Conservation (phyloP, 1,140 invertebrate species). For the Drosophila tristis region DNA sequence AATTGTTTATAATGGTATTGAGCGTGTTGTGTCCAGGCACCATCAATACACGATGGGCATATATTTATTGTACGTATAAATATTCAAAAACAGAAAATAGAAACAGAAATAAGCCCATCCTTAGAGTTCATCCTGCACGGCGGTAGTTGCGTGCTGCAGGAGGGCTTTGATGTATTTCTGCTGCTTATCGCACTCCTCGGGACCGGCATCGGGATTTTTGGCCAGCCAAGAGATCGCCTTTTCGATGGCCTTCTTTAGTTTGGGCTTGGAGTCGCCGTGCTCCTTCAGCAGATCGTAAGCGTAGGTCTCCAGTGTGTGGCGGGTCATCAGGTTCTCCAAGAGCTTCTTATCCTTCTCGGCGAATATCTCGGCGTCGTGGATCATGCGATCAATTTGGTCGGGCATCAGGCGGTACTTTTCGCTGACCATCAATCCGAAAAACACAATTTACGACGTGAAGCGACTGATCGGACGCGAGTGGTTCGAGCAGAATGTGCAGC, state of each 20-base stretch:
- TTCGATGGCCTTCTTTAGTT: conserved; percentile 97
- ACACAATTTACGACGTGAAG: too few species aligned
- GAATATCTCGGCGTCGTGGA: conserved; percentile 99
- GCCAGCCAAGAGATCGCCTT: conserved; percentile 99
- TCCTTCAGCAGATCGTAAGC: conserved; percentile 99
- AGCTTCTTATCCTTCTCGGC: conserved; percentile 99
- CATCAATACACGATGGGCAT: conserved; percentile 6
- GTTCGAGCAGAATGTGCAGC: too few species aligned
- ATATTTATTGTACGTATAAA: neutral
- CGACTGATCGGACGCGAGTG: too few species aligned
- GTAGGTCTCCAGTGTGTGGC: conserved; percentile 98
- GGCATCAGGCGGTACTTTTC: conserved; percentile 98
- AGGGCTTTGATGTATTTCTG: conserved; percentile 98
- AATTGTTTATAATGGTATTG: conserved; percentile 55
- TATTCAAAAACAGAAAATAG: neutral
- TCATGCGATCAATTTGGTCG: conserved; percentile 99
- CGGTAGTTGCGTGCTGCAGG: conserved; percentile 92
- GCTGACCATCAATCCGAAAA: too few species aligned
- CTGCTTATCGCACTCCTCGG: conserved; percentile 97
- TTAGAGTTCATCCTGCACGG: conserved; percentile 95
- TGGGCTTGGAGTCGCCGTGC: conserved; percentile 97
- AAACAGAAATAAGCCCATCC: neutral
- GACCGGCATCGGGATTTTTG: conserved; percentile 96
- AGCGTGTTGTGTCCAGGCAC: conserved; percentile 43
- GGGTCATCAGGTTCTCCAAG: conserved; percentile 97